A percentile compares a stretch with the other conserved stretches of the same genome.
phyloP scores from a whole-genome alignment of 2,113 vertebrate genomes.

The Hypocryptadius cinnamomeus region DNA sequence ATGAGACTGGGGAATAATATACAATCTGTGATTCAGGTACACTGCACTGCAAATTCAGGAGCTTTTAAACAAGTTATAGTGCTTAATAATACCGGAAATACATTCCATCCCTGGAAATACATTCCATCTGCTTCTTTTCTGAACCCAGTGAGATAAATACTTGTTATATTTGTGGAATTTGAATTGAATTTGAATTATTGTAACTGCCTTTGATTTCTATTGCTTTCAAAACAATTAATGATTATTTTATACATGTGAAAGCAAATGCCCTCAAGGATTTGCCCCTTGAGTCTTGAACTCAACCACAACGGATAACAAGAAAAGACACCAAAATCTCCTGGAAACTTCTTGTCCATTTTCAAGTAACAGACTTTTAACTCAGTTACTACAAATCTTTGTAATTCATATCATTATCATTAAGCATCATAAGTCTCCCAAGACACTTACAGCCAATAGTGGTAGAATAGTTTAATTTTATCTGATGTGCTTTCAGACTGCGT shows the following conservation, averaged over 20 bases:
- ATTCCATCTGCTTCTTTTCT: conserved; percentile 55
- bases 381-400: neutral
- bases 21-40: conserved; percentile 63
- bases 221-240: conserved; percentile 27
- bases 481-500: conserved; percentile 17
- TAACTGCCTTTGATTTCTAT: conserved; percentile 46
- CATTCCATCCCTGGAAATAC: conserved; percentile 45
- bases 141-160: conserved; percentile 34
- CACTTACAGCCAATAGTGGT: neutral
- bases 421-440: neutral
- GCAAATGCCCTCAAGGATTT: conserved; percentile 29
- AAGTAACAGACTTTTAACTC: conserved; percentile 29
- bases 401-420: conserved; percentile 2
- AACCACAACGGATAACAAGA: neutral
- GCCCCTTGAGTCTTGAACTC: neutral
- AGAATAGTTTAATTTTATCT: neutral
- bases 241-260: conserved; percentile 38
- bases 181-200: too few relatives aligned
- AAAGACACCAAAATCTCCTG: conserved; percentile 2
- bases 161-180: conserved; percentile 42
- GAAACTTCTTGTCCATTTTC: conserved; percentile 45
- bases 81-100: conserved; percentile 50
- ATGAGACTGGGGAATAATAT: conserved; percentile 71
- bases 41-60: conserved; percentile 37
- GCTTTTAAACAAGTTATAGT: conserved; percentile 61